These are phyloP conservation scores for Cynoglossus semilaevis DNA, from an alignment of 2,113 vertebrate genomes.

Conservation along the genomic window DNA sequence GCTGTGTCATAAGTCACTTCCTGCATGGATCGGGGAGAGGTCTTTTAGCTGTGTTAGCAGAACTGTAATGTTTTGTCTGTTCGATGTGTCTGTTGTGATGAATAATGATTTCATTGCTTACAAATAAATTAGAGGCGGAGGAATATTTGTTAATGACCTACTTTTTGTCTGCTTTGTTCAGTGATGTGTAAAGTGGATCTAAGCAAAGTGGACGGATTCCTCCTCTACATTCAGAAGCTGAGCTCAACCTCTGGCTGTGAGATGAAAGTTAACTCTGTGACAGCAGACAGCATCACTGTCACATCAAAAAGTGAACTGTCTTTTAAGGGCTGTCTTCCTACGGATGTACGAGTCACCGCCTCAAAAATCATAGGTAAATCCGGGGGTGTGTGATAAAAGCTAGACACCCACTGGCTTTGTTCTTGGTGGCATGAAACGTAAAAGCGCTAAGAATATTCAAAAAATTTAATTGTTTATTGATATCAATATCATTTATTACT, in stretches of 20 bases:
- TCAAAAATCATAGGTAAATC: slow-evolving; percentile 79
- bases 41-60: background rate
- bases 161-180: background rate
- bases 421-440: too few species aligned
- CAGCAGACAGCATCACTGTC: slow-evolving; percentile 68
- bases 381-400: too few species aligned
- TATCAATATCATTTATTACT: too few species aligned
- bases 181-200: slow-evolving; percentile 71
- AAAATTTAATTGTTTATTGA: too few species aligned
- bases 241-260: slow-evolving; percentile 63
- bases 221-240: slow-evolving; percentile 71
- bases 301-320: slow-evolving; percentile 63
- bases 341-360: slow-evolving; percentile 72
- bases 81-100: background rate
- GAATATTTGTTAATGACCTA: background rate
- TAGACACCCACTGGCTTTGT: too few species aligned
- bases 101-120: background rate
- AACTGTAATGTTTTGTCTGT: slow-evolving; percentile 1
- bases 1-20: slow-evolving; percentile 30
- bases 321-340: slow-evolving; percentile 78
- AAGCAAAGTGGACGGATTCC: slow-evolving; percentile 55
- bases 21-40: background rate
- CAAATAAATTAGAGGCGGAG: background rate
- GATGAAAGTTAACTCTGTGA: slow-evolving; percentile 76
- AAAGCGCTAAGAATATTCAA: too few species aligned